Percentiles rank a stretch among this genome's conserved stretches.
Evolutionary conservation across 37 sponge, comb jelly and placozoan species (phyloP).

Genomic region (Cladorhizidae sp.): DNA sequence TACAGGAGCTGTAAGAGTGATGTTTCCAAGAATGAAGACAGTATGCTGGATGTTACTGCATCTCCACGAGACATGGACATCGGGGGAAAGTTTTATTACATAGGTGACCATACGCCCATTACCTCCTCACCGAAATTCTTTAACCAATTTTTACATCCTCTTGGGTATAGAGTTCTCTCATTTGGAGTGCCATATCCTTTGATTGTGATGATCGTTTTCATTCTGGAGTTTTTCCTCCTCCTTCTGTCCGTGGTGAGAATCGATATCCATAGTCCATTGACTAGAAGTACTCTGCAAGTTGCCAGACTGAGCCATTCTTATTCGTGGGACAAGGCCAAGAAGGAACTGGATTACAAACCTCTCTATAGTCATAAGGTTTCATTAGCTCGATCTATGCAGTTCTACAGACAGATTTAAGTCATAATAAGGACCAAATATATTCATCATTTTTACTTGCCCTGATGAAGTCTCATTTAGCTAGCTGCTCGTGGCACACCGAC

Average conservation of each 20-base stretch:
- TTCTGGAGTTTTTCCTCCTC: constrained; percentile 39
- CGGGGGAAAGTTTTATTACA: constrained; percentile 54
- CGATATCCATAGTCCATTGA: constrained; percentile 11
- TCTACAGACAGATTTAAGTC: constrained; percentile 18
- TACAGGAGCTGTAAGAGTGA: background rate
- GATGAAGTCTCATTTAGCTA: too few species aligned
- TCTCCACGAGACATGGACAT: background rate
- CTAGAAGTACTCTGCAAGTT: background rate
- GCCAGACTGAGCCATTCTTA: constrained; percentile 38
- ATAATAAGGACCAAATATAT: too few species aligned
- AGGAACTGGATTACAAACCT: constrained; percentile 50
- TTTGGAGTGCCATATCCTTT: constrained; percentile 18
- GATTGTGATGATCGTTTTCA: constrained; percentile 22
- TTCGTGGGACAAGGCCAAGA: constrained; percentile 57
- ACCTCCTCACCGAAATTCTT: constrained; percentile 20
- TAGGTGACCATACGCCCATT: constrained; percentile 59
- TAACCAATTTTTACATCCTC: constrained; percentile 39
- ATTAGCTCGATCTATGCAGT: constrained; percentile 46
- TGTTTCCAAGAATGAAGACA: background rate
- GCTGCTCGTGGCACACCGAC: too few species aligned
- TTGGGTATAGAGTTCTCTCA: constrained; percentile 33
- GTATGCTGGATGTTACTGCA: background rate
- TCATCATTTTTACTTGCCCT: too few species aligned
- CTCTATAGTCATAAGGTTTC: constrained; percentile 24
- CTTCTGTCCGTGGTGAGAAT: constrained; percentile 22